phyloP scores from a whole-genome alignment of 2,888 invertebrate species.

The Diplazon laetatorius region DNA sequence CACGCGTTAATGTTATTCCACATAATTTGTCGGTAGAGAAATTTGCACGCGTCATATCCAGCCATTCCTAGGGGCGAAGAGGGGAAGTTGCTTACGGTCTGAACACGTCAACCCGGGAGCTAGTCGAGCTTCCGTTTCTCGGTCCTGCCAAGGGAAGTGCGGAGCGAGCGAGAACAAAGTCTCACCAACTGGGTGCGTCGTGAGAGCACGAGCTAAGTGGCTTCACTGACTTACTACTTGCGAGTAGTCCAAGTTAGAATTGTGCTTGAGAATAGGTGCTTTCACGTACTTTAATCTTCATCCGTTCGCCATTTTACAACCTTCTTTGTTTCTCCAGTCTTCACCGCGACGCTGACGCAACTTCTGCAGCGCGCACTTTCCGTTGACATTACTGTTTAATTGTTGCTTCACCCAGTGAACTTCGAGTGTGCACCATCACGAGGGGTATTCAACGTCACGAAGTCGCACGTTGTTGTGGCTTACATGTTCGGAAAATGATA shows the following conservation, averaged over 20 bases:
- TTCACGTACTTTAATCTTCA: slow-evolving; percentile 54
- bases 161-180: slow-evolving; percentile 41
- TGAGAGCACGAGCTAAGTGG: slow-evolving; percentile 67
- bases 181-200: slow-evolving; percentile 60
- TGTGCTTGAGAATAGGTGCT: slow-evolving; percentile 53
- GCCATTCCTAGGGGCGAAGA: too few relatives aligned
- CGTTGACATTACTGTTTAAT: slow-evolving; percentile 37
- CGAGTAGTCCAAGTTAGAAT: slow-evolving; percentile 57
- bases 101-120: slow-evolving; percentile 54
- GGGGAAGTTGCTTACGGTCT: slow-evolving; percentile 50
- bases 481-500: too few relatives aligned
- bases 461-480: neutral
- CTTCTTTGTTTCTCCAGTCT: slow-evolving; percentile 46
- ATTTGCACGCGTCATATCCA: slow-evolving; percentile 59
- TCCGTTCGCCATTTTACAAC: slow-evolving; percentile 55
- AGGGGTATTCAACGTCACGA: slow-evolving; percentile 13
- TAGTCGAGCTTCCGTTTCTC: slow-evolving; percentile 60
- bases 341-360: slow-evolving; percentile 43
- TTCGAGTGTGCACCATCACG: slow-evolving; percentile 68
- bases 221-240: slow-evolving; percentile 53
- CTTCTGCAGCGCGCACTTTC: slow-evolving; percentile 46
- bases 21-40: slow-evolving; percentile 45
- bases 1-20: slow-evolving; percentile 51
- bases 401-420: slow-evolving; percentile 57
- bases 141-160: slow-evolving; percentile 27